Conservation (phyloP, 1,140 invertebrate genomes). For the Drosophila tropicalis region DNA sequence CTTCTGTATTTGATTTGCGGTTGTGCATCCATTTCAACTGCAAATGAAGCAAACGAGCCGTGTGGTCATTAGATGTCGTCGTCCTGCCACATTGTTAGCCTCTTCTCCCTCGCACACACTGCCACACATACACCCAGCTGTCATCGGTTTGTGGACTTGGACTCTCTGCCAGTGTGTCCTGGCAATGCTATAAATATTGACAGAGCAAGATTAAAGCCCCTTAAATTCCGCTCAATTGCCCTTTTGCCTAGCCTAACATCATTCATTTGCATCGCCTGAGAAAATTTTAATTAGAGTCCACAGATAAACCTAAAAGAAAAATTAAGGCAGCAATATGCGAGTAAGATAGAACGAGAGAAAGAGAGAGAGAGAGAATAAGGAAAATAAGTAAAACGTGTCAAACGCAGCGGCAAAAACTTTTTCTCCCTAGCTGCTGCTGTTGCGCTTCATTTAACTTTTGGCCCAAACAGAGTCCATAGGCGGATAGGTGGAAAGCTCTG, state of each 20-base stretch:
- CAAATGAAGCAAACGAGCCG: slow-evolving; percentile 79
- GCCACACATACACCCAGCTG: neutral
- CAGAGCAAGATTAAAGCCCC: slow-evolving; percentile 46
- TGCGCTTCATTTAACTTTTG: slow-evolving; percentile 65
- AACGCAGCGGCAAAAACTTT: slow-evolving; percentile 59
- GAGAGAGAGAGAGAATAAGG: neutral
- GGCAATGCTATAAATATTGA: slow-evolving; percentile 32
- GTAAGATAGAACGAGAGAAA: neutral
- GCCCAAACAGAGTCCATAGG: slow-evolving; percentile 25
- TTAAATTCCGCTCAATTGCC: slow-evolving; percentile 46
- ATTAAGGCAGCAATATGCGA: neutral
- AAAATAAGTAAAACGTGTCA: slow-evolving; percentile 53
- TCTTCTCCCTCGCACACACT: neutral
- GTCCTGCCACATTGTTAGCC: slow-evolving; percentile 45
- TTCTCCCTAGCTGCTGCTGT: neutral
- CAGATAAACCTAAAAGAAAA: neutral
- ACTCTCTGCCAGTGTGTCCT: slow-evolving; percentile 1
- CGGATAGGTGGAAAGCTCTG: slow-evolving; percentile 14
- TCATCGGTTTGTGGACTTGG: slow-evolving; percentile 19
- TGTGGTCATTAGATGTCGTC: slow-evolving; percentile 72
- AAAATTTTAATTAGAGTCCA: slow-evolving; percentile 68
- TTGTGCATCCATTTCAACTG: slow-evolving; percentile 77
- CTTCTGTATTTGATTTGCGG: slow-evolving; percentile 77
- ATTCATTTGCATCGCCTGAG: slow-evolving; percentile 51
- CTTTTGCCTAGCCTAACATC: slow-evolving; percentile 25